Evolutionary conservation across 2,797 vertebrate species (phyloP).

Genomic region (Myotis findleyi): DNA sequence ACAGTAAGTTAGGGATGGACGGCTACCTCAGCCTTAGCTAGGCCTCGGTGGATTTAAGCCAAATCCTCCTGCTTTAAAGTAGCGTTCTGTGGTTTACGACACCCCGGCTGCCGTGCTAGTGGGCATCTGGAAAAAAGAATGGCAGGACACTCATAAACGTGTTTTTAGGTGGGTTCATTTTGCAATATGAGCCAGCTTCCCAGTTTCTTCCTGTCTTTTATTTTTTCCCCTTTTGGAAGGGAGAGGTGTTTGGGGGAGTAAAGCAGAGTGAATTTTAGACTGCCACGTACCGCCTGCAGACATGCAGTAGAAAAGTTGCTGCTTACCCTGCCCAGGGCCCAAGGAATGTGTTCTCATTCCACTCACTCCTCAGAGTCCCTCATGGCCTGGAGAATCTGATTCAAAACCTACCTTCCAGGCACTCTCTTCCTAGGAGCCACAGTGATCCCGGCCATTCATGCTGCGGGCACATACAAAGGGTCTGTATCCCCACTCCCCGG

Average conservation of each 20-base stretch:
- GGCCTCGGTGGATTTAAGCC: slow-evolving; percentile 43
- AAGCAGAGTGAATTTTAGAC: background rate
- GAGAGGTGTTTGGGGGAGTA: background rate
- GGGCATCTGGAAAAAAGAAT: slow-evolving; percentile 52
- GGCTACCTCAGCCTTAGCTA: slow-evolving; percentile 35
- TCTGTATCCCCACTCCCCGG: background rate
- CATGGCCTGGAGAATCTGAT: background rate
- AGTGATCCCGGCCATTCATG: background rate
- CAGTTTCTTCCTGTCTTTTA: background rate
- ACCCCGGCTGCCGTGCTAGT: slow-evolving; percentile 57
- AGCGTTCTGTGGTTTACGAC: slow-evolving; percentile 70
- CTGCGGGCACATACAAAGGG: background rate
- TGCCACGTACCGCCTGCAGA: background rate
- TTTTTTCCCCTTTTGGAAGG: background rate
- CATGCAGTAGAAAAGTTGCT: background rate
- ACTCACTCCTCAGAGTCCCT: background rate
- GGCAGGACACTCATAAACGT: slow-evolving; percentile 57
- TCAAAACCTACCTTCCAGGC: background rate
- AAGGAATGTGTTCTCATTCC: background rate
- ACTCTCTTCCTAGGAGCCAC: background rate
- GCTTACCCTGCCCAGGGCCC: background rate
- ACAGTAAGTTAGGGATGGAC: slow-evolving; percentile 51
- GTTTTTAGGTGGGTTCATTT: slow-evolving; percentile 52
- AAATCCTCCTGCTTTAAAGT: slow-evolving; percentile 66
- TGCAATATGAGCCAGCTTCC: slow-evolving; percentile 50